A percentile compares a stretch with the other conserved stretches of the same genome.
phyloP scores from a whole-genome alignment of 2,113 vertebrate species.

The Alaudala cheleensis region DNA sequence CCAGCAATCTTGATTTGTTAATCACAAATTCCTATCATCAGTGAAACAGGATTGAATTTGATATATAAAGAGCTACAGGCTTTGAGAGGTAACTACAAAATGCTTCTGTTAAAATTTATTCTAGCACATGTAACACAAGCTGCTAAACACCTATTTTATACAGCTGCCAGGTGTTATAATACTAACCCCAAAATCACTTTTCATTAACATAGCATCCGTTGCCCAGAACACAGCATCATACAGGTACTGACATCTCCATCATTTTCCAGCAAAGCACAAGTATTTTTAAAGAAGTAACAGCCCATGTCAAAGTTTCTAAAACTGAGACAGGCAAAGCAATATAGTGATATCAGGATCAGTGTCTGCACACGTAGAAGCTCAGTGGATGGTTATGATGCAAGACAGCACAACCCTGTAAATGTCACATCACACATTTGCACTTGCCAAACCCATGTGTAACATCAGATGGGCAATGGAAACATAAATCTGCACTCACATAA shows the following conservation, averaged over 20 bases:
- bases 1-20: neutral
- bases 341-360: neutral
- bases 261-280: neutral
- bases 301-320: neutral
- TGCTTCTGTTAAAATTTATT: neutral
- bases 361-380: neutral
- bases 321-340: neutral
- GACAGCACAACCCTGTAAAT: neutral
- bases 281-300: neutral
- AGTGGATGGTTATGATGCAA: neutral
- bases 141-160: neutral
- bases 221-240: neutral
- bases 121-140: neutral
- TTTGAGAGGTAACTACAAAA: neutral
- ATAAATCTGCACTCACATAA: neutral
- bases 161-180: neutral
- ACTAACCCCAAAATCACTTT: neutral
- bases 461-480: neutral
- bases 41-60: neutral
- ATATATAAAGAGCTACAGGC: neutral
- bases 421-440: neutral
- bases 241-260: neutral
- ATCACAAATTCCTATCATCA: constrained; percentile 22
- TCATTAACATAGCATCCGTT: neutral
- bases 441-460: neutral